A percentile compares a stretch with the other conserved stretches of the same genome.
Conservation (phyloP, 2,888 invertebrate genomes). For the Cataglyphis albicans region DNA sequence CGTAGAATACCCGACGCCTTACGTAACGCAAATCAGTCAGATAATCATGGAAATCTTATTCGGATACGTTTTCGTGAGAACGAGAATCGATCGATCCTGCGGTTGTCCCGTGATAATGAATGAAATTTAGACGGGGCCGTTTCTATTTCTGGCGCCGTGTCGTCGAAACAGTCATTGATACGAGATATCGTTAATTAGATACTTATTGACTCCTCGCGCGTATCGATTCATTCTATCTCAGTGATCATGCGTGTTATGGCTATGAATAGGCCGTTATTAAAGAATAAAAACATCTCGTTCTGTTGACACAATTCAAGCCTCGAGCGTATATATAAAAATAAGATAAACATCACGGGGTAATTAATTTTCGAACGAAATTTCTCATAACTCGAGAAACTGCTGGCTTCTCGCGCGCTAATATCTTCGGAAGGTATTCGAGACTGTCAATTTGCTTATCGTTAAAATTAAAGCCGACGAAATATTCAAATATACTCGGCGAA, state of each 20-base stretch:
- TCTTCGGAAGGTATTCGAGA: not conserved
- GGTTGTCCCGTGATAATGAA: not conserved
- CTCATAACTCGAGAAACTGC: not conserved
- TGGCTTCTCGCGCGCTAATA: not conserved
- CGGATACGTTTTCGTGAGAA: not conserved
- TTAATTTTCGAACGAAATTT: constrained; percentile 11
- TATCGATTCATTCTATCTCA: constrained; percentile 11
- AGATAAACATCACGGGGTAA: not conserved
- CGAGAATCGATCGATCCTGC: constrained; percentile 25
- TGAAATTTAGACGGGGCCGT: not conserved
- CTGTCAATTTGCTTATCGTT: constrained; percentile 31
- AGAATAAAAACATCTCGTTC: not conserved
- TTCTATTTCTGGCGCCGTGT: not conserved
- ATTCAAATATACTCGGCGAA: constrained; percentile 30
- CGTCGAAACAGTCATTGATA: not conserved
- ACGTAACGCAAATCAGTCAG: constrained; percentile 14
- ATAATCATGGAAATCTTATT: constrained; percentile 14
- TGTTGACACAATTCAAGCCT: constrained; percentile 15
- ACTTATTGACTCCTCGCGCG: constrained; percentile 17
- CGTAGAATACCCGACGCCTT: not conserved
- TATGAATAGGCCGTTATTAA: constrained; percentile 12
- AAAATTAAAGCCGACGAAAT: constrained; percentile 6
- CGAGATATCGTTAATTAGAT: constrained; percentile 36
- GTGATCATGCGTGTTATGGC: constrained; percentile 6
- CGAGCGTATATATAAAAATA: not conserved